Evolutionary conservation across 2,797 vertebrate genomes (phyloP).

Genomic region (Xiphophorus birchmanni): DNA sequence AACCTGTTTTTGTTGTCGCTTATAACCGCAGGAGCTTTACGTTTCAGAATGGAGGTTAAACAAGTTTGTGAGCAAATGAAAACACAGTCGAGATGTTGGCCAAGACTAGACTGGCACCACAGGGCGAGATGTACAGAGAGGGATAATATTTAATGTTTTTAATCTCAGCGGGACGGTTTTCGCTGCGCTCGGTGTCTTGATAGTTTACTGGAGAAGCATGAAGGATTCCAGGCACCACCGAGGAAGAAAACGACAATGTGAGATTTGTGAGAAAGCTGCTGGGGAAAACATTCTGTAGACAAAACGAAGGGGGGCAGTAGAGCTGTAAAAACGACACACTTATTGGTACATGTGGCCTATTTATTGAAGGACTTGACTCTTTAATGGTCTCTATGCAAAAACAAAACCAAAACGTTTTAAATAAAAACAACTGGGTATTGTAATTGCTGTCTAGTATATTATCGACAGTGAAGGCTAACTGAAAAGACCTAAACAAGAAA

Average conservation of each 20-base stretch:
- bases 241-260: conserved; percentile 27
- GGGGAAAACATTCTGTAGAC: not conserved
- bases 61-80: not conserved
- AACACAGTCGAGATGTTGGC: not conserved
- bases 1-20: not conserved
- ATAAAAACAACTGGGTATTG: not conserved
- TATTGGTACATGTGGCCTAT: not conserved
- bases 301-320: not conserved
- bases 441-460: not conserved
- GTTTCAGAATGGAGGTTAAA: not conserved
- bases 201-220: conserved; percentile 47
- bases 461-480: not conserved
- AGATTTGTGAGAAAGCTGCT: conserved; percentile 62
- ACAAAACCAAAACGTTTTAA: not conserved
- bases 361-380: not conserved
- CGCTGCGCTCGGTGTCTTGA: conserved; percentile 1
- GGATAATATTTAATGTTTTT: conserved; percentile 27
- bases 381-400: not conserved
- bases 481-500: not conserved
- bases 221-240: conserved; percentile 14
- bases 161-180: conserved; percentile 28
- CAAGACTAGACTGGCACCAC: not conserved
- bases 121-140: conserved; percentile 17
- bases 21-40: not conserved
- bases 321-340: not conserved